phyloP scores from a whole-genome alignment of 2,797 vertebrate genomes.

The Thunnus albacares region DNA sequence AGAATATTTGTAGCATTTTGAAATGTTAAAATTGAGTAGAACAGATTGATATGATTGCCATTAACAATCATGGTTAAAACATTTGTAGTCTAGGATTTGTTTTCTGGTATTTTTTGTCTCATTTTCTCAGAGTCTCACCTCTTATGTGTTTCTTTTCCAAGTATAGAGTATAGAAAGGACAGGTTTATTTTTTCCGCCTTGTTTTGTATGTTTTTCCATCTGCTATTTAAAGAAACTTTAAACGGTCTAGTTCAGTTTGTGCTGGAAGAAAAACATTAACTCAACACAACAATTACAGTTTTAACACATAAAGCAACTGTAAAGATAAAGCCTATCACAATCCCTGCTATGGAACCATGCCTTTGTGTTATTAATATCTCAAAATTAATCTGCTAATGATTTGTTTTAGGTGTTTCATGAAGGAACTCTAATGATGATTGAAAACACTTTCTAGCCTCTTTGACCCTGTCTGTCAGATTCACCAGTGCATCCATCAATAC shows the following conservation, averaged over 20 bases:
- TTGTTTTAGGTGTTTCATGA: constrained; percentile 36
- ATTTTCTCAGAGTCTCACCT: neutral
- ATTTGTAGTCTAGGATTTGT: too few species aligned
- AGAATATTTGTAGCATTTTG: neutral
- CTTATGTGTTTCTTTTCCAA: constrained; percentile 10
- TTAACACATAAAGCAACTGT: constrained; percentile 15
- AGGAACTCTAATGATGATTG: constrained; percentile 9
- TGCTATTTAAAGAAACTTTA: constrained; percentile 3
- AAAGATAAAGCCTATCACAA: too few species aligned
- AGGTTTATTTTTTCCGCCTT: neutral
- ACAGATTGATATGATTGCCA: neutral
- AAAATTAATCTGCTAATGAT: constrained; percentile 19
- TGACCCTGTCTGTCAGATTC: constrained; percentile 23
- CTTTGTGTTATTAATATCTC: constrained; percentile 4
- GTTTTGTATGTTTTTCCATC: neutral
- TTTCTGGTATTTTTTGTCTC: too few species aligned
- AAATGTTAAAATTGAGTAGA: constrained; percentile 10
- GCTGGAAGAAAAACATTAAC: neutral
- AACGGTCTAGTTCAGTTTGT: constrained; percentile 20
- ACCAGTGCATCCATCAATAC: constrained; percentile 38
- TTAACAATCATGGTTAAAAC: neutral
- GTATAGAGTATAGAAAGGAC: constrained; percentile 3
- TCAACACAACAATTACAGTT: neutral
- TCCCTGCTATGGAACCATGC: constrained; percentile 13
- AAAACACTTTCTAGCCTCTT: constrained; percentile 43